Conservation (phyloP, 2,113 vertebrate species). For the Melanerpes aurifrons region DNA sequence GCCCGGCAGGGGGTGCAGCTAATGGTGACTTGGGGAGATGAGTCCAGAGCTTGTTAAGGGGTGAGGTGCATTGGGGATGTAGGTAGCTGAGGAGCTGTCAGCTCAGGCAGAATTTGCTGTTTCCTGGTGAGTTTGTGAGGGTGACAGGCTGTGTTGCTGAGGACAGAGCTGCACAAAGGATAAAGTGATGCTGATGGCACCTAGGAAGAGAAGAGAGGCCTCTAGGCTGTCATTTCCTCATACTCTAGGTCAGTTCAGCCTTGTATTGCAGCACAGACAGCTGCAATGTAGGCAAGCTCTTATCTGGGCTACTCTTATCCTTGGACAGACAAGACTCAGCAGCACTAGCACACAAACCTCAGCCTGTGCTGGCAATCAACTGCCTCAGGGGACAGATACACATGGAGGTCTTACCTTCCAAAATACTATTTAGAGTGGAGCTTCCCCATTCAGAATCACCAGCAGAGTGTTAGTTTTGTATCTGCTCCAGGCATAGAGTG, state of each 20-base stretch:
- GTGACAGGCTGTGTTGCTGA: not conserved
- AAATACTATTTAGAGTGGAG: not conserved
- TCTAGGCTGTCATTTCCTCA: not conserved
- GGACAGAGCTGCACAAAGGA: not conserved
- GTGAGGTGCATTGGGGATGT: not conserved
- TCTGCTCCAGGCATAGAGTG: not conserved
- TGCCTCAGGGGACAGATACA: not conserved
- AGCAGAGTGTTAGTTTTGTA: not conserved
- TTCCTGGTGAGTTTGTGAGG: not conserved
- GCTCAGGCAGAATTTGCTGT: not conserved
- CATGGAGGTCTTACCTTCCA: not conserved
- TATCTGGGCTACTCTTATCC: not conserved
- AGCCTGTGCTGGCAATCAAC: not conserved
- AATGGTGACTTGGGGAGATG: not conserved
- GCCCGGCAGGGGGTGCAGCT: not conserved
- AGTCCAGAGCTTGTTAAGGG: accelerated
- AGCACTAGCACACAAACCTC: not conserved
- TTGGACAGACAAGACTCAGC: not conserved
- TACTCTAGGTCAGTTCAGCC: not conserved
- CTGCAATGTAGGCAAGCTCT: not conserved
- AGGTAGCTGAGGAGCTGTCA: not conserved
- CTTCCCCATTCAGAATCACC: not conserved
- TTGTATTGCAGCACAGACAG: accelerated
- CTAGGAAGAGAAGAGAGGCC: not conserved
- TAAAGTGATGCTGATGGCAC: not conserved